These are phyloP conservation scores for Sinelater perroti DNA, from an alignment of 2,888 invertebrate species.

Conservation along the genomic window DNA sequence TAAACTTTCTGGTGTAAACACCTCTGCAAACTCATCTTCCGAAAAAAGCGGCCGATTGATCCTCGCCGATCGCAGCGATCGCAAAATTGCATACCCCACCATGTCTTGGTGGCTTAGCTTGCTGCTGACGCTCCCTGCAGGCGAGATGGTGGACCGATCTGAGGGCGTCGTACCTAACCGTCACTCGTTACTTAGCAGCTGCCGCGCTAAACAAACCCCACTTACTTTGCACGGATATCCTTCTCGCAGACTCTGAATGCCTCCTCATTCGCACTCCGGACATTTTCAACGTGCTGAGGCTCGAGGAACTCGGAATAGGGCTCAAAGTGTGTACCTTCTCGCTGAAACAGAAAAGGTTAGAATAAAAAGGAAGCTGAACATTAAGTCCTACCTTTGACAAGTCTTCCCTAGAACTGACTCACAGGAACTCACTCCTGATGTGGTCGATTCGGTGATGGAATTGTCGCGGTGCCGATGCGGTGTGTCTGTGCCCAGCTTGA, in stretches of 20 bases:
- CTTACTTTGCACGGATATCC: slow-evolving; percentile 68
- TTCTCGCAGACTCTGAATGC: slow-evolving; percentile 63
- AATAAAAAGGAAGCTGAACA: not conserved
- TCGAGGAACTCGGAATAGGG: slow-evolving; percentile 87
- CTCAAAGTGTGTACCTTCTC: slow-evolving; percentile 82
- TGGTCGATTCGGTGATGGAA: slow-evolving; percentile 78
- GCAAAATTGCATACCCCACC: slow-evolving; percentile 78
- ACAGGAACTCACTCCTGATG: slow-evolving; percentile 83
- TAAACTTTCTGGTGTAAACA: slow-evolving; percentile 44
- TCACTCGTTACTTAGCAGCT: no score
- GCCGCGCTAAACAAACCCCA: no score
- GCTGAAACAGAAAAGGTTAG: slow-evolving; percentile 61
- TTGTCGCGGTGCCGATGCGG: slow-evolving; percentile 66
- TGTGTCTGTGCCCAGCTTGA: slow-evolving; percentile 45
- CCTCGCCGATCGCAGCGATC: slow-evolving; percentile 67
- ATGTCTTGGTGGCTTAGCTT: slow-evolving; percentile 78
- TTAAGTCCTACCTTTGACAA: slow-evolving; percentile 60
- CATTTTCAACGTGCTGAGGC: slow-evolving; percentile 62
- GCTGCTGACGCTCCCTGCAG: slow-evolving; percentile 62
- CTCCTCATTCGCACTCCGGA: slow-evolving; percentile 55
- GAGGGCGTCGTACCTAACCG: slow-evolving; percentile 63
- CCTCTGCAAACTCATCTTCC: slow-evolving; percentile 68
- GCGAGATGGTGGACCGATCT: slow-evolving; percentile 64
- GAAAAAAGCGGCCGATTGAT: slow-evolving; percentile 71
- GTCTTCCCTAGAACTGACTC: slow-evolving; percentile 74